Conservation (phyloP, 1,140 invertebrate genomes). For the Gerris buenoi region DNA sequence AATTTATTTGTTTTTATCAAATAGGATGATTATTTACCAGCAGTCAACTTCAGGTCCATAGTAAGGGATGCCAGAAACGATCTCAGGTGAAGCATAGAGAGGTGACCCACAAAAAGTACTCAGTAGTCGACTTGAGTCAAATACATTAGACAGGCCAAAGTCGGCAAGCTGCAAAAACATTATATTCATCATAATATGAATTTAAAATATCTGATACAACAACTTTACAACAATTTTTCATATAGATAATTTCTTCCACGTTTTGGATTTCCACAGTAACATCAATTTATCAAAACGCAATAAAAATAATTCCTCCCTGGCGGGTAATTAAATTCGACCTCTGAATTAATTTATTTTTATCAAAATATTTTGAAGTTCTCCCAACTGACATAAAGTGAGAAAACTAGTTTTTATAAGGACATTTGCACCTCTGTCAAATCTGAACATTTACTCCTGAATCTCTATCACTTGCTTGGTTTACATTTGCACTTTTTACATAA, state of each 20-base stretch:
- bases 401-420: too few relatives aligned
- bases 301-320: not conserved
- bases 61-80: constrained; percentile 94
- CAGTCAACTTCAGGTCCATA: constrained; percentile 76
- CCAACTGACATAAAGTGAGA: too few relatives aligned
- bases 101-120: constrained; percentile 96
- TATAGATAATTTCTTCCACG: not conserved
- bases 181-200: not conserved
- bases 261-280: not conserved
- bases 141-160: constrained; percentile 97
- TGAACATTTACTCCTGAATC: too few relatives aligned
- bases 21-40: constrained; percentile 29
- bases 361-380: too few relatives aligned
- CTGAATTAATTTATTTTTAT: too few relatives aligned
- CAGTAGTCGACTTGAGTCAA: constrained; percentile 72
- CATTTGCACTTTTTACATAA: too few relatives aligned
- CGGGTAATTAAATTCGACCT: too few relatives aligned
- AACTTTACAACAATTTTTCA: not conserved
- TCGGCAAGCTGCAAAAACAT: constrained; percentile 70
- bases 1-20: not conserved
- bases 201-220: not conserved
- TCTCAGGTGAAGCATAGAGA: constrained; percentile 95
- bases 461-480: too few relatives aligned
- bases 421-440: too few relatives aligned
- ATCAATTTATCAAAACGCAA: not conserved